Evolutionary conservation across 2,888 invertebrate species (phyloP), one percentile per base, ranked within the genome.

Genomic region (Troilus luridus): DNA sequence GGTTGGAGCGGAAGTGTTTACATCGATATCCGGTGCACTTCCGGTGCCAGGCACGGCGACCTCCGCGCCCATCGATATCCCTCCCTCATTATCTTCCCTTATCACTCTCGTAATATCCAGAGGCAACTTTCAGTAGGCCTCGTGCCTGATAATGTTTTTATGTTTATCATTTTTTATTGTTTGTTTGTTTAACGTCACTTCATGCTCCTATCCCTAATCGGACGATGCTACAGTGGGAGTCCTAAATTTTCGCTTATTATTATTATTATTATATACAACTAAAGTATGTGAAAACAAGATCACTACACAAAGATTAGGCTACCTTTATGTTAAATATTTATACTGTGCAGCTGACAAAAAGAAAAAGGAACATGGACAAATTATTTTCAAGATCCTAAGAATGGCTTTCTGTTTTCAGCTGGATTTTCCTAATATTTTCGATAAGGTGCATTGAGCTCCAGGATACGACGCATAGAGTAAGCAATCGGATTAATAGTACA

Each of bases 11-110:
- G 85, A 85, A 85, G 85, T 85, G 85, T 85, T 85, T 85, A 85
- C 85, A 85, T 85, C 85, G 85, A 85, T 85, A 85, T 85, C 85
- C 85, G 85, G 85, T 58, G 56, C n/a, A 85, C 85, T 85, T 85
- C 85, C 85, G 54, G 85, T 85, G 56, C 85, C 85, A 85, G 85
- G n/a, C 85, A 2, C 85, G 56, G 56, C 85, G 85, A 58, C 56
- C 85, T 85, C 54, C 85, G n/a, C 85, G 12, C 56, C 56, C 85
- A 85, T 85, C 85, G 85, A 85, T 85, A 85, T 85, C 2, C 8
- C 56, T 1, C 85, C 85, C 21, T 77, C 72, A 77, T 77, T 27
- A 27, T 72, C 27, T 72, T 67, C 72, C 72, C 72, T 72, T 72
- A 72, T 72, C 72, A 77, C 27, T 3, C 72, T 77, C 27, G 27